Evolutionary conservation across 2,113 vertebrate species (phyloP).

Genomic region (Rhipidura dahli): DNA sequence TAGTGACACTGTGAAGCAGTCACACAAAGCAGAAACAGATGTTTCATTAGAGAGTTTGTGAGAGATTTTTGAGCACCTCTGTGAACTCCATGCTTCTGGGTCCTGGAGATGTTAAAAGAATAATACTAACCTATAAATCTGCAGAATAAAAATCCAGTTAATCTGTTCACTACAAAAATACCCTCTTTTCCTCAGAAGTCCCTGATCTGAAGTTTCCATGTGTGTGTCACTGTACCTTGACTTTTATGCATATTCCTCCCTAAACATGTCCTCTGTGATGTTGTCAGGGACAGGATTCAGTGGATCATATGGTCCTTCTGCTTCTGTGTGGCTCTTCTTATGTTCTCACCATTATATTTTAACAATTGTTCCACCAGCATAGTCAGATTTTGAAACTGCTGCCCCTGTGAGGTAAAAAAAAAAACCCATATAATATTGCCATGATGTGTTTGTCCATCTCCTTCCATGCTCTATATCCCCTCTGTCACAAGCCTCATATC

Average conservation of each 20-base stretch:
- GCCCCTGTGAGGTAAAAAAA: background rate
- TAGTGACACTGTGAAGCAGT: background rate
- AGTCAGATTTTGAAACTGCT: background rate
- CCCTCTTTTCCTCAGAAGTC: background rate
- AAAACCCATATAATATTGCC: background rate
- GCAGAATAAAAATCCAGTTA: background rate
- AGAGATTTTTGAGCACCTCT: background rate
- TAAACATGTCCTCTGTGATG: background rate
- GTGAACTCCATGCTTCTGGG: background rate
- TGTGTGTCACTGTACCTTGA: background rate
- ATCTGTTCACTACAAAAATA: background rate
- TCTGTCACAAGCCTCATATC: background rate
- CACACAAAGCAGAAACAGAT: background rate
- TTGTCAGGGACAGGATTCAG: background rate
- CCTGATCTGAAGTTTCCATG: background rate
- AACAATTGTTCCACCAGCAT: background rate
- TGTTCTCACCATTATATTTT: background rate
- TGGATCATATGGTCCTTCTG: background rate
- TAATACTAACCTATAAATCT: background rate
- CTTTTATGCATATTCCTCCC: background rate
- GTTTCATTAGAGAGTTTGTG: background rate
- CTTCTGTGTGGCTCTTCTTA: background rate
- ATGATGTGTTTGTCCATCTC: background rate
- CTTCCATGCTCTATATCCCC: background rate
- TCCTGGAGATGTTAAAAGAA: background rate